These are phyloP conservation scores for Iphiclides podalirius DNA, from an alignment of 2,888 invertebrate genomes.

Conservation along the genomic window DNA sequence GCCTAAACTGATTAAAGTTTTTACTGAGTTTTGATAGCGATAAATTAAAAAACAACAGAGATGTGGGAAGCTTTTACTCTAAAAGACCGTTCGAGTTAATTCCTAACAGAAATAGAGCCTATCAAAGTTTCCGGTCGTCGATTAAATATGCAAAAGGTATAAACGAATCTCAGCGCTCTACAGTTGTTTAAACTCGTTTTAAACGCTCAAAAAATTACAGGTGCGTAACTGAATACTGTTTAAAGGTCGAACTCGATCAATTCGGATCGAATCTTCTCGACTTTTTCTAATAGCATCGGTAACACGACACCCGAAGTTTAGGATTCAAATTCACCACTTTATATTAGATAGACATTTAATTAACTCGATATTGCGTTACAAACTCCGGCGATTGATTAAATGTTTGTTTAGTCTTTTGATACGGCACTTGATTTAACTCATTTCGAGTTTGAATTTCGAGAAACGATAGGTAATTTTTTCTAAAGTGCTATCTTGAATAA, in stretches of 20 bases:
- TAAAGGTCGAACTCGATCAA: slow-evolving; percentile 11
- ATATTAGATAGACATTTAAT: slow-evolving; percentile 31
- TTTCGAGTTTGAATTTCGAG: neutral
- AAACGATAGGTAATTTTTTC: slow-evolving; percentile 10
- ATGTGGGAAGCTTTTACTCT: too few species aligned
- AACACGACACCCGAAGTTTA: slow-evolving; percentile 31
- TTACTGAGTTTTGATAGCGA: too few species aligned
- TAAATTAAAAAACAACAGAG: too few species aligned
- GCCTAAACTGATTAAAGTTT: too few species aligned
- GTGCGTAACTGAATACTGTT: slow-evolving; percentile 13
- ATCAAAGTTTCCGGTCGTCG: neutral
- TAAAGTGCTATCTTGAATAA: neutral
- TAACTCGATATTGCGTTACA: slow-evolving; percentile 35
- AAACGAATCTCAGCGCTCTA: neutral
- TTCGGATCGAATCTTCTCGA: slow-evolving; percentile 25
- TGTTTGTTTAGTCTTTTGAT: slow-evolving; percentile 19
- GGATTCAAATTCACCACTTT: slow-evolving; percentile 30
- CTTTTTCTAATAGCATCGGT: slow-evolving; percentile 32
- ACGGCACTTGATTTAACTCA: neutral
- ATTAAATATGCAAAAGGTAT: neutral
- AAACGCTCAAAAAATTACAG: too few species aligned
- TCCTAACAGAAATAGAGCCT: too few species aligned
- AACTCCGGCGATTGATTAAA: slow-evolving; percentile 24
- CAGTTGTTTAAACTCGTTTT: neutral
- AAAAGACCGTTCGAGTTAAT: too few species aligned